These are phyloP conservation scores for Andrena trimmerana DNA, from an alignment of 2,888 invertebrate species.

Conservation along the genomic window DNA sequence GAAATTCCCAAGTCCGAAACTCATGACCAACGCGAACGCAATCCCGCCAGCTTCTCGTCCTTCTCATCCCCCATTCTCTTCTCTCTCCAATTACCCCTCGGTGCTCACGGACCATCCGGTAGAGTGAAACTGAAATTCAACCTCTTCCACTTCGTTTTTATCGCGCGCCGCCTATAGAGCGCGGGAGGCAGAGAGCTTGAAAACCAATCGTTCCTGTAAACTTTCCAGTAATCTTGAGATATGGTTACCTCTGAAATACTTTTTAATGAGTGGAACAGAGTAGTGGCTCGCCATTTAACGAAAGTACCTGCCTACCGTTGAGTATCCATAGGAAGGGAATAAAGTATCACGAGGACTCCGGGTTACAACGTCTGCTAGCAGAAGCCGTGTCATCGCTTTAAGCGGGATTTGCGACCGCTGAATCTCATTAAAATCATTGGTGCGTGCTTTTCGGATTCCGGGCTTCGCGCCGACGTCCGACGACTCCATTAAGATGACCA, in stretches of 20 bases:
- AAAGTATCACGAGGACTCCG: conserved; percentile 31
- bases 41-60: conserved; percentile 68
- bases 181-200: conserved; percentile 29
- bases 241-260: background rate
- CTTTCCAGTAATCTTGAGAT: conserved; percentile 21
- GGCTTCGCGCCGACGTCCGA: conserved; percentile 74
- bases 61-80: conserved; percentile 57
- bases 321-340: conserved; percentile 20
- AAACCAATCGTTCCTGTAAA: conserved; percentile 55
- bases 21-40: conserved; percentile 70
- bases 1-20: conserved; percentile 79
- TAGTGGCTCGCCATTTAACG: too few species aligned
- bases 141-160: conserved; percentile 71
- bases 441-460: conserved; percentile 81
- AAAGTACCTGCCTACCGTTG: background rate
- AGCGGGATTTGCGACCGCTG: conserved; percentile 77
- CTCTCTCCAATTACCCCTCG: conserved; percentile 51
- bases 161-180: conserved; percentile 50
- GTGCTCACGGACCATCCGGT: conserved; percentile 51
- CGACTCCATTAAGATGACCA: conserved; percentile 84
- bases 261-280: background rate
- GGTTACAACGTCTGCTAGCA: conserved; percentile 54
- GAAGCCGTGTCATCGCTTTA: conserved; percentile 70
- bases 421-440: conserved; percentile 85
- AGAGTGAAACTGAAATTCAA: conserved; percentile 72